phyloP scores from a whole-genome alignment of 2,113 vertebrate genomes.

The Plotosus lineatus region DNA sequence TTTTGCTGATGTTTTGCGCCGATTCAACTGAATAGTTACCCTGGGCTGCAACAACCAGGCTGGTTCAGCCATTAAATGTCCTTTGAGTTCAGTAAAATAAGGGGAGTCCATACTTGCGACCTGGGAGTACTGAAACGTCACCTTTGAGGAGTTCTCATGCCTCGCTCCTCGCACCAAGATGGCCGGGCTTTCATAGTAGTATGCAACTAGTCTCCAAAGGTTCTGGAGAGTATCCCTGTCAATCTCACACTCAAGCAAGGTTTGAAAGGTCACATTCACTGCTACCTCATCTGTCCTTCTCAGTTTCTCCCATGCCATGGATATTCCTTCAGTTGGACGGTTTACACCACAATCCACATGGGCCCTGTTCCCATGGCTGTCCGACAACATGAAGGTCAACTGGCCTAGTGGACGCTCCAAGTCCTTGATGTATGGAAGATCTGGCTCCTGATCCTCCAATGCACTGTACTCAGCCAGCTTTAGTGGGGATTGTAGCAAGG shows the following conservation, averaged over 20 bases:
- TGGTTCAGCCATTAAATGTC: constrained; percentile 72
- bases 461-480: constrained; percentile 66
- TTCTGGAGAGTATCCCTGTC: constrained; percentile 74
- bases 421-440: constrained; percentile 69
- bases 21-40: constrained; percentile 73
- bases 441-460: constrained; percentile 70
- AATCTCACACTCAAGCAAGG: constrained; percentile 74
- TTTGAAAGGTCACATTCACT: constrained; percentile 70
- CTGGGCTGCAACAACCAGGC: constrained; percentile 75
- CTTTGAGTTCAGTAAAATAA: constrained; percentile 79
- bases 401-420: constrained; percentile 72
- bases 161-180: constrained; percentile 70
- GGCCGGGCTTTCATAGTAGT: constrained; percentile 77
- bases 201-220: constrained; percentile 77
- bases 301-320: constrained; percentile 65
- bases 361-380: constrained; percentile 75
- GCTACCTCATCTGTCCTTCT: constrained; percentile 55
- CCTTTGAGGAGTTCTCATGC: constrained; percentile 63
- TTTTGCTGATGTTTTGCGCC: constrained; percentile 73
- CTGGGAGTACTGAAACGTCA: constrained; percentile 73
- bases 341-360: constrained; percentile 73
- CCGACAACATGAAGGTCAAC: constrained; percentile 70
- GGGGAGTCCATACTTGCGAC: constrained; percentile 70
- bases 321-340: constrained; percentile 62
- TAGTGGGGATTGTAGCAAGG: constrained; percentile 67